Evolutionary conservation across 2,113 vertebrate species (phyloP), one percentile per base, ranked within the genome.

Genomic region (Seriola aureovittata): DNA sequence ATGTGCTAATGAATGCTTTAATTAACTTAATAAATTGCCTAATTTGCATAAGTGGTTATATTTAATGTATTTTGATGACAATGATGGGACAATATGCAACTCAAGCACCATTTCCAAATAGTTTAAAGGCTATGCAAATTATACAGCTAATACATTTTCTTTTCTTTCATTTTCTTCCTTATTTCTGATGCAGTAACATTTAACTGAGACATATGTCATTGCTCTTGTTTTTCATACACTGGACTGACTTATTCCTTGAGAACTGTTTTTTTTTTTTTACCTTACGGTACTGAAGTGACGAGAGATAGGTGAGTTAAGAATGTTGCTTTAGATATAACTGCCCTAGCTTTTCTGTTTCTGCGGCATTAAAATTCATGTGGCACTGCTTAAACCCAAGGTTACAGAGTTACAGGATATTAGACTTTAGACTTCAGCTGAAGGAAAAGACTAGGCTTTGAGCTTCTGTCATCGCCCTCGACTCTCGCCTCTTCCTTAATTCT

Each of bases 61-160:
- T 75, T 75, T 78, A 40, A 81, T 84, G 50, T 59, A 78, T 84
- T 81, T 84, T 65, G 36, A 78, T 59, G 65, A 75, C 76, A 71
- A 4, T 78, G 55, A 75, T 71, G 60, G 69, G 50, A 71, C 60
- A 68, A 78, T 74, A 55, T 40, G 59, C 64, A 72, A 66, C 63
- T 71, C 34, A 63, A 71, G 60, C 29, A 25, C 52, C 29, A 42
- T 72, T 76, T 3, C 34, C 63, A 38, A 42, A 67, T 19, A 69
- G n/a, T 81, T 78, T 9, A 52, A 71, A 63, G 60, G 16, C 66
- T 46, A 19, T 80, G 48, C 34, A 60, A 68, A 75, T 46, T 25
- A 38, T 48, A n/a, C 19, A 19, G 3, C 4, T 16, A 63, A 62
- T 50, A 36, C 29, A 36, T 65, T 62, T 54, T 36, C 16, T 17